phyloP scores from a whole-genome alignment of 1,140 invertebrate genomes.

The Brachionus manjavacas region DNA sequence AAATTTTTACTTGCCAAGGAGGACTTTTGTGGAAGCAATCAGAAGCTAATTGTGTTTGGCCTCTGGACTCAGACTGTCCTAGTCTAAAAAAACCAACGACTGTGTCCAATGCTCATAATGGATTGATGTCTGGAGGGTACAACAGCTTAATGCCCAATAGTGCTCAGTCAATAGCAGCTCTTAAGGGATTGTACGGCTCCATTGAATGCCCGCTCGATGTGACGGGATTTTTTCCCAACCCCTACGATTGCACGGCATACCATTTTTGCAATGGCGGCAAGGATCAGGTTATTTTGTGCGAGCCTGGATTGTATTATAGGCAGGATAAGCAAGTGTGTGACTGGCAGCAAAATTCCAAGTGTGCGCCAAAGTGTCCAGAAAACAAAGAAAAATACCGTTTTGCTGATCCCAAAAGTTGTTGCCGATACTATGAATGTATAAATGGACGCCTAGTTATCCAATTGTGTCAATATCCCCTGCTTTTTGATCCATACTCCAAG shows the following conservation, averaged over 20 bases:
- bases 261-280: conserved; percentile 36
- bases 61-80: conserved; percentile 39
- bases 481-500: conserved; percentile 22
- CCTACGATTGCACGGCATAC: conserved; percentile 42
- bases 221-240: conserved; percentile 22
- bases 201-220: conserved; percentile 38
- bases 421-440: conserved; percentile 42
- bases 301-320: conserved; percentile 38
- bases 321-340: conserved; percentile 33
- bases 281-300: conserved; percentile 31
- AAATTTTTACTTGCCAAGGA: conserved; percentile 33
- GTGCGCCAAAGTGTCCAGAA: conserved; percentile 27
- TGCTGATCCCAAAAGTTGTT: conserved; percentile 39
- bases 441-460: conserved; percentile 15
- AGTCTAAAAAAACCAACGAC: conserved; percentile 30
- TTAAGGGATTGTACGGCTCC: conserved; percentile 18
- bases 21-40: conserved; percentile 27
- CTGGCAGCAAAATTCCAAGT: conserved; percentile 33
- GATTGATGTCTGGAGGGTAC: neutral
- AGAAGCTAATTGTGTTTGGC: conserved; percentile 41
- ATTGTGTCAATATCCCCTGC: conserved; percentile 24
- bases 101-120: neutral
- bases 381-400: conserved; percentile 31
- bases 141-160: conserved; percentile 3
- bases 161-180: neutral